A percentile compares a stretch with the other conserved stretches of the same genome.
Evolutionary conservation across 2,888 invertebrate species (phyloP).

Genomic region (Diplazon laetatorius): DNA sequence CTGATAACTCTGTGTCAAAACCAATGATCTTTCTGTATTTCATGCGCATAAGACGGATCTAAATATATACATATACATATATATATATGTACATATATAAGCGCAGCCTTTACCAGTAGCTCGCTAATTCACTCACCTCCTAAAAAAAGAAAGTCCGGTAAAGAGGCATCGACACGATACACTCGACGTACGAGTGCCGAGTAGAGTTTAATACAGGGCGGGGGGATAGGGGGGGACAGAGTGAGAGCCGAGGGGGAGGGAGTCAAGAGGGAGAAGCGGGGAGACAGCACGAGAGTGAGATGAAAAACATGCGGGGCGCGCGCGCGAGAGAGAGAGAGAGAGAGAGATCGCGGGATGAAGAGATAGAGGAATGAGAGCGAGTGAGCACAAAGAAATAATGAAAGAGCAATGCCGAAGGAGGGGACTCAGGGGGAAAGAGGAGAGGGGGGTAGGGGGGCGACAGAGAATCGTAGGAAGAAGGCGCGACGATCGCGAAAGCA

Average conservation of each 20-base stretch:
- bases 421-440: too few species aligned
- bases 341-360: conserved; percentile 2
- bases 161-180: conserved; percentile 16
- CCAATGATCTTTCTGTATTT: too few species aligned
- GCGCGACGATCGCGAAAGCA: conserved; percentile 35
- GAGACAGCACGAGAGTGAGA: too few species aligned
- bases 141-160: conserved; percentile 12
- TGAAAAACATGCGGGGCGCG: too few species aligned
- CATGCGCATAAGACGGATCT: too few species aligned
- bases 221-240: too few species aligned
- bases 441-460: conserved; percentile 18
- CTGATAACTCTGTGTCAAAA: too few species aligned
- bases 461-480: too few species aligned
- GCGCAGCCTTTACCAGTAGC: background rate
- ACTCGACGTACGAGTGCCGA: background rate
- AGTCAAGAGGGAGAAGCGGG: too few species aligned
- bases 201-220: background rate
- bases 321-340: background rate
- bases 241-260: too few species aligned
- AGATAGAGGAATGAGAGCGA: background rate
- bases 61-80: too few species aligned
- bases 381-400: background rate
- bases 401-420: conserved; percentile 27
- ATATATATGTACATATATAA: too few species aligned
- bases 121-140: conserved; percentile 1